phyloP scores from a whole-genome alignment of 2,888 invertebrate species.

The Apamea crenata region DNA sequence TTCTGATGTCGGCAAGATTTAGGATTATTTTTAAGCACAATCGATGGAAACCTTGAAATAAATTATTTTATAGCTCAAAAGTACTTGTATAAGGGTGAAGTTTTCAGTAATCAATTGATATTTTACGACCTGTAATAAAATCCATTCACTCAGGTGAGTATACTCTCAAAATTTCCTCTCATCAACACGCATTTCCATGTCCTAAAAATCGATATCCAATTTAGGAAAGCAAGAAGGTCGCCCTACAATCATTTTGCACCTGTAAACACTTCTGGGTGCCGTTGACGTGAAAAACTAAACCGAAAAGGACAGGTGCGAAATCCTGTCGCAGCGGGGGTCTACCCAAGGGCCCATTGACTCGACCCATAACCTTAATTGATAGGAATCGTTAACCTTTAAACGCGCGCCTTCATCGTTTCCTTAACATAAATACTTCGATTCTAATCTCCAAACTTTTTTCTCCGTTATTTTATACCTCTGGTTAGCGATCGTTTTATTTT shows the following conservation, averaged over 20 bases:
- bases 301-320: slow-evolving; percentile 87
- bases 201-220: slow-evolving; percentile 27
- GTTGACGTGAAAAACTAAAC: slow-evolving; percentile 84
- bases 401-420: slow-evolving; percentile 86
- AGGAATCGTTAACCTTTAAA: slow-evolving; percentile 90
- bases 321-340: slow-evolving; percentile 86
- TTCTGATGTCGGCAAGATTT: neutral
- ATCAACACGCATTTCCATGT: neutral
- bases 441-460: slow-evolving; percentile 85
- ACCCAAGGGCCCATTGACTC: slow-evolving; percentile 78
- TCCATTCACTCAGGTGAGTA: neutral
- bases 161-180: neutral
- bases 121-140: neutral
- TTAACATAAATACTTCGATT: slow-evolving; percentile 88
- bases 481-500: slow-evolving; percentile 87
- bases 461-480: slow-evolving; percentile 85
- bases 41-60: neutral
- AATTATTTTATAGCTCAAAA: neutral
- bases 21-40: neutral
- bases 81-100: neutral
- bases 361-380: slow-evolving; percentile 90
- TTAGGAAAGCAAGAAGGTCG: slow-evolving; percentile 65
- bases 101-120: neutral
- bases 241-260: slow-evolving; percentile 80
- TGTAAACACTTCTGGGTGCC: slow-evolving; percentile 83